These are phyloP conservation scores for Synergus itoensis DNA, from an alignment of 2,888 invertebrate genomes.

Conservation along the genomic window DNA sequence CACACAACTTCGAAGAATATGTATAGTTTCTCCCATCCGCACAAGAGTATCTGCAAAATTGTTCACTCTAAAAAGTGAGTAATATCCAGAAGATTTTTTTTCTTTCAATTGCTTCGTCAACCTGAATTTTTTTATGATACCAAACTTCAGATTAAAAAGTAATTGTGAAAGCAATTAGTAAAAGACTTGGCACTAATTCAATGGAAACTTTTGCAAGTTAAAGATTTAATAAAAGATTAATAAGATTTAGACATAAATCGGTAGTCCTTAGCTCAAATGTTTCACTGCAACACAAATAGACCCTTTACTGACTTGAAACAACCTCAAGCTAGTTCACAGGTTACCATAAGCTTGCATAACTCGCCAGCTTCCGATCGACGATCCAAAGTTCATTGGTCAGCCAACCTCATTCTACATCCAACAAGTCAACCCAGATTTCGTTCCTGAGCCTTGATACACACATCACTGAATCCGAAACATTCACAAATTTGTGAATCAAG, in stretches of 20 bases:
- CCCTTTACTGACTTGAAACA: background rate
- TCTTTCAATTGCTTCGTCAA: background rate
- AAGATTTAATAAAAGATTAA: no score
- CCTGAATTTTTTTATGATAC: background rate
- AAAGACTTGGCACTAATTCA: background rate
- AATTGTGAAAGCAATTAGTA: background rate
- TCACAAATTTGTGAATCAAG: background rate
- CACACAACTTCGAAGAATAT: background rate
- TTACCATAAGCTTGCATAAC: conserved; percentile 13
- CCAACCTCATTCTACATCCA: background rate
- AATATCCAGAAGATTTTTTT: background rate
- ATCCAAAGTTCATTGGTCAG: conserved; percentile 21
- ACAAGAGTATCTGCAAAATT: background rate
- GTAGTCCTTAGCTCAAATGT: background rate
- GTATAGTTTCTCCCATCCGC: background rate
- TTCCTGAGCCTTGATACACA: background rate
- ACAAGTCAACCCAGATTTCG: background rate
- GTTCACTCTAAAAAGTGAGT: background rate
- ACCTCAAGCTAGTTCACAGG: background rate
- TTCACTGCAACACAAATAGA: background rate
- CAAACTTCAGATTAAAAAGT: background rate
- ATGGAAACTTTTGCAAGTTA: background rate
- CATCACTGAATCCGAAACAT: background rate
- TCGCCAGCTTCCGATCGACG: conserved; percentile 14
- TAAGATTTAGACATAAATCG: background rate